Evolutionary conservation across 2,797 vertebrate genomes (phyloP).

Genomic region (Sebastolobus altivelis): DNA sequence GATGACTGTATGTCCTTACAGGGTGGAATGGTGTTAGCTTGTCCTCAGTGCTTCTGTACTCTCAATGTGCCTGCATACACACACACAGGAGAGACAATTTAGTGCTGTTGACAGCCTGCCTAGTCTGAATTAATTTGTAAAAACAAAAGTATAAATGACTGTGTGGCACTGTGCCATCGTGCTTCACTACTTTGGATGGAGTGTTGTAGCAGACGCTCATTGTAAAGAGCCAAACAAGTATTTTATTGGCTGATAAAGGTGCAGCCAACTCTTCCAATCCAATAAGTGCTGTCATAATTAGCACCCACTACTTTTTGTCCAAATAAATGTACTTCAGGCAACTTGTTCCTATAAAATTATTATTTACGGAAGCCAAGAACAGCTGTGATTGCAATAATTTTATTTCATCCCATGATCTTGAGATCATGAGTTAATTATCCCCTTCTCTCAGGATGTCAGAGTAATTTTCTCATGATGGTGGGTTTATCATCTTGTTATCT

Average conservation of each 20-base stretch:
- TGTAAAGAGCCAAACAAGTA: constrained; percentile 32
- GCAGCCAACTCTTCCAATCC: constrained; percentile 15
- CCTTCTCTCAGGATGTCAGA: constrained; percentile 7
- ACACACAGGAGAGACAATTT: constrained; percentile 69
- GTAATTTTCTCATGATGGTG: not conserved
- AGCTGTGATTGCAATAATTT: not conserved
- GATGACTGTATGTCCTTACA: constrained; percentile 74
- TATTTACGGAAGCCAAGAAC: constrained; percentile 1
- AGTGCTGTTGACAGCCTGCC: constrained; percentile 24
- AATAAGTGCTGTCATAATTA: constrained; percentile 14
- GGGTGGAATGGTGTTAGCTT: constrained; percentile 73
- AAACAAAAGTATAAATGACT: constrained; percentile 12
- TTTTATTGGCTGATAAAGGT: constrained; percentile 36
- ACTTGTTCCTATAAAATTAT: constrained; percentile 12
- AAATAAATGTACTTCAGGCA: constrained; percentile 7
- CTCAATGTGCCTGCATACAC: constrained; percentile 82
- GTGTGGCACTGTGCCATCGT: constrained; percentile 16
- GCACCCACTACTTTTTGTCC: constrained; percentile 3
- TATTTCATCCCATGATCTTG: constrained; percentile 5
- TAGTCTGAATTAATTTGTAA: constrained; percentile 2
- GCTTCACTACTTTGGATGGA: constrained; percentile 30
- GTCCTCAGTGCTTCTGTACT: constrained; percentile 80
- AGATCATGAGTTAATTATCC: constrained; percentile 14
- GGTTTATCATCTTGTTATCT: constrained; percentile 6
- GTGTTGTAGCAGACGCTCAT: constrained; percentile 11